A percentile compares a stretch with the other conserved stretches of the same genome.
phyloP scores from a whole-genome alignment of 2,888 invertebrate species.

The Thera britannica region DNA sequence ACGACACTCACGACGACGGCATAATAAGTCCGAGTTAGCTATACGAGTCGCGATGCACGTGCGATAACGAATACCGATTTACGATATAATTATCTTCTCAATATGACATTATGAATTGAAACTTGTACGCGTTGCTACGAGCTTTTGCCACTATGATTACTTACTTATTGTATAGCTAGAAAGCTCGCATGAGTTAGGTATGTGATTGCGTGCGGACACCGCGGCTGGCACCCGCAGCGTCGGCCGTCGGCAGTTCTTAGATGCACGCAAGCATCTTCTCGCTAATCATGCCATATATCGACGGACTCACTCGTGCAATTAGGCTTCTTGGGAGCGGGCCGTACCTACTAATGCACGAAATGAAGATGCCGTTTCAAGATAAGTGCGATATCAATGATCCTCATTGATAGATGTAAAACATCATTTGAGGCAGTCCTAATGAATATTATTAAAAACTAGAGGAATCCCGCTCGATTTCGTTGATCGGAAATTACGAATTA shows the following conservation, averaged over 20 bases:
- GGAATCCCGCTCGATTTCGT: too few relatives aligned
- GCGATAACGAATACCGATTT: slow-evolving; percentile 65
- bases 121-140: slow-evolving; percentile 33
- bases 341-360: slow-evolving; percentile 52
- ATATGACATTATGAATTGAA: slow-evolving; percentile 40
- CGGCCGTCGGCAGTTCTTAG: slow-evolving; percentile 59
- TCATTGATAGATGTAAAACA: slow-evolving; percentile 9
- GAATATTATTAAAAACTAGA: slow-evolving; percentile 13
- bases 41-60: slow-evolving; percentile 67
- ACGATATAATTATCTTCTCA: slow-evolving; percentile 53
- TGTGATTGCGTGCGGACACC: slow-evolving; percentile 66
- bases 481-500: too few relatives aligned
- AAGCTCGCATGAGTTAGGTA: slow-evolving; percentile 49
- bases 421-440: background rate
- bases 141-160: slow-evolving; percentile 17
- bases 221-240: slow-evolving; percentile 52
- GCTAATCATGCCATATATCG: slow-evolving; percentile 74
- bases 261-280: slow-evolving; percentile 73
- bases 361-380: slow-evolving; percentile 35
- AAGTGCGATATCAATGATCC: slow-evolving; percentile 12
- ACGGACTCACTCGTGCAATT: slow-evolving; percentile 69
- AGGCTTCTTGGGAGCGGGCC: slow-evolving; percentile 69
- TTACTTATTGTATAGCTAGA: slow-evolving; percentile 44
- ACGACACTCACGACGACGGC: slow-evolving; percentile 64
- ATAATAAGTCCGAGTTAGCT: slow-evolving; percentile 62